Conservation (phyloP, 2,113 vertebrate genomes). For the Rallus limicola region DNA sequence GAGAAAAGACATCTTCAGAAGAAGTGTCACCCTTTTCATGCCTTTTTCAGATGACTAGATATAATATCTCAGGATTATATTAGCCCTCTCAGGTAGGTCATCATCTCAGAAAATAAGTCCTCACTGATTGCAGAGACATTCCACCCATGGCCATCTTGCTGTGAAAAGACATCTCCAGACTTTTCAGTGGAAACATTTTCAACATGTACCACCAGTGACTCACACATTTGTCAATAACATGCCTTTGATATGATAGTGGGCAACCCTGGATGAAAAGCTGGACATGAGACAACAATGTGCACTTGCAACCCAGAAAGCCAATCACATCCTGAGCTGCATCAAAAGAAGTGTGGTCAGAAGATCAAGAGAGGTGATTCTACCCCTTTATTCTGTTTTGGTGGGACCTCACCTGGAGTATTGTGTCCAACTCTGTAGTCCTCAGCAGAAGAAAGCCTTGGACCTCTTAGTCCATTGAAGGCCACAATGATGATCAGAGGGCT, state of each 20-base stretch:
- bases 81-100: not conserved
- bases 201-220: not conserved
- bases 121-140: not conserved
- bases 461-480: no score
- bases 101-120: not conserved
- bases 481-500: no score
- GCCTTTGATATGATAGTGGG: not conserved
- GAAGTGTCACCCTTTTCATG: not conserved
- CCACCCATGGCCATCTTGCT: not conserved
- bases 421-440: no score
- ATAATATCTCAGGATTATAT: not conserved
- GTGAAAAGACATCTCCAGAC: accelerated
- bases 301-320: no score
- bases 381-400: no score
- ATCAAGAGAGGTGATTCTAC: no score
- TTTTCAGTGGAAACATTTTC: not conserved
- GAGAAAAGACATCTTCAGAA: not conserved
- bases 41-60: not conserved
- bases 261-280: no score
- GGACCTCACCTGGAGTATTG: no score
- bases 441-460: no score
- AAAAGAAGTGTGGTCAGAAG: no score
- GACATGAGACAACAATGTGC: no score
- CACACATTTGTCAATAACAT: not conserved
- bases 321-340: no score